These are phyloP conservation scores for Anableps anableps DNA, from an alignment of 2,797 vertebrate genomes.

Conservation along the genomic window DNA sequence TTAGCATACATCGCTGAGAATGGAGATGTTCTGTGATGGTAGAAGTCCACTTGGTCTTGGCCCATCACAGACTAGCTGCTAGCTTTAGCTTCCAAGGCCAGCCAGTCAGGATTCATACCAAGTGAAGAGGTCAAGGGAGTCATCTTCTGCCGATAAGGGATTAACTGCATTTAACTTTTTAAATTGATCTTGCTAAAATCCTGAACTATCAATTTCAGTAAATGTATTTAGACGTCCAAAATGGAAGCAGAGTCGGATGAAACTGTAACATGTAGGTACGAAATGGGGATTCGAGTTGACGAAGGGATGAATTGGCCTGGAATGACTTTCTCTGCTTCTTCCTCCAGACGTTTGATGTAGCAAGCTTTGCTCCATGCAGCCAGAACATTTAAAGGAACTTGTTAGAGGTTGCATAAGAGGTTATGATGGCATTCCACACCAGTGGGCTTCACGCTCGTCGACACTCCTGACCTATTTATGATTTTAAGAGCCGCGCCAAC, in stretches of 20 bases:
- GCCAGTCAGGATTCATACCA: not conserved
- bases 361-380: conserved; percentile 22
- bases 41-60: too few species aligned
- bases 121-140: not conserved
- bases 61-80: not conserved
- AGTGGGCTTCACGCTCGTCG: conserved; percentile 51
- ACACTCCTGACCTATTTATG: conserved; percentile 77
- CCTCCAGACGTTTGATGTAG: conserved; percentile 51
- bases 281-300: not conserved
- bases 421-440: conserved; percentile 58
- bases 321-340: conserved; percentile 26
- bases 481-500: conserved; percentile 63
- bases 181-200: not conserved
- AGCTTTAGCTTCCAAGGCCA: not conserved
- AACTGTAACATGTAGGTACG: conserved; percentile 1
- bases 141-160: not conserved
- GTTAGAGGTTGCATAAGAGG: conserved; percentile 57
- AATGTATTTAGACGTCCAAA: not conserved
- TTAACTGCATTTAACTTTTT: not conserved
- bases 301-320: not conserved
- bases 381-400: conserved; percentile 48
- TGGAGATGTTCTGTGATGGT: not conserved
- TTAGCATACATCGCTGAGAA: not conserved
- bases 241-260: not conserved
- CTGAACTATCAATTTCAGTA: not conserved